A percentile compares a stretch with the other conserved stretches of the same genome.
Conservation (phyloP, 2,113 vertebrate genomes). For the Chaetops frenatus region DNA sequence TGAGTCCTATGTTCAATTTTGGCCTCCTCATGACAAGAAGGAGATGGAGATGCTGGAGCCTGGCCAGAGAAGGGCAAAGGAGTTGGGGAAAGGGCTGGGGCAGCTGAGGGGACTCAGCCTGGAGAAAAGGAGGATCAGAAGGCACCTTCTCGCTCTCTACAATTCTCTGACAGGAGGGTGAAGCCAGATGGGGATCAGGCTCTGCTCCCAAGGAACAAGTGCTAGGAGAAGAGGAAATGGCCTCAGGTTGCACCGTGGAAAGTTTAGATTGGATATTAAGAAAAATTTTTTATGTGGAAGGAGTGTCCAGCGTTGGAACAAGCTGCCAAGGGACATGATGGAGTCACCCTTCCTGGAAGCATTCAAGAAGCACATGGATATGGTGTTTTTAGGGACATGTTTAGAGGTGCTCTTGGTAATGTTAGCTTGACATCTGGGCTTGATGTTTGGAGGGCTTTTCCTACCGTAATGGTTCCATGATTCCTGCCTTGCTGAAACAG, state of each 20-base stretch:
- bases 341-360: background rate
- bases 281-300: background rate
- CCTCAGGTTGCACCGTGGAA: background rate
- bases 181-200: accelerated
- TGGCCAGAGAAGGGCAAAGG: background rate
- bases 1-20: background rate
- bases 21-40: background rate
- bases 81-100: background rate
- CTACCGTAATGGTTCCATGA: background rate
- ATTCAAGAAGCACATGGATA: background rate
- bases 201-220: background rate
- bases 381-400: background rate
- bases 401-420: background rate
- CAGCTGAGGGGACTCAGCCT: background rate
- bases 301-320: background rate
- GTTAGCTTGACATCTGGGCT: background rate
- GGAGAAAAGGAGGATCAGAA: background rate
- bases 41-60: background rate
- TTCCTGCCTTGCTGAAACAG: background rate
- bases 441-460: background rate
- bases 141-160: accelerated
- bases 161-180: background rate
- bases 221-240: background rate
- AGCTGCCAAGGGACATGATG: background rate
- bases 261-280: background rate